Conservation (phyloP, 1,140 invertebrate genomes). For the Papilio glaucus region DNA sequence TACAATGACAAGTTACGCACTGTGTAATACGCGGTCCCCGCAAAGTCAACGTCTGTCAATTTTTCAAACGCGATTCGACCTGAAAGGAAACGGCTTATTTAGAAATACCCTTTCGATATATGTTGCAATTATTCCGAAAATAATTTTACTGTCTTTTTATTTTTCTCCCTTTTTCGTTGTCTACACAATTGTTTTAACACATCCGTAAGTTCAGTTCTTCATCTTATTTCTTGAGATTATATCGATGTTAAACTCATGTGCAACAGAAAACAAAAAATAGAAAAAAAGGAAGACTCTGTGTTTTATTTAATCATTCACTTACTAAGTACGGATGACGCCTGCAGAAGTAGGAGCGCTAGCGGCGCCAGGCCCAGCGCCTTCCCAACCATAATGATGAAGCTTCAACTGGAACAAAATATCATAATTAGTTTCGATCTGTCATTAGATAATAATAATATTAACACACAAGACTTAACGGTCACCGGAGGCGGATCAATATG, state of each 20-base stretch:
- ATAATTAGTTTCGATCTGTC: not conserved
- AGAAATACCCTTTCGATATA: not conserved
- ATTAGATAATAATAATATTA: not conserved
- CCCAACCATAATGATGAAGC: slow-evolving; percentile 64
- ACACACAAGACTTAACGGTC: not conserved
- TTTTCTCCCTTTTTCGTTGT: too few species aligned
- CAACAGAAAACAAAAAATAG: too few species aligned
- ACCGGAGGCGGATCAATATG: not conserved
- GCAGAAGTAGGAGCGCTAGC: slow-evolving; percentile 68
- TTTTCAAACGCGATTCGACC: slow-evolving; percentile 96
- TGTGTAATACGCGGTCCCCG: slow-evolving; percentile 95
- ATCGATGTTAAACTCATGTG: too few species aligned
- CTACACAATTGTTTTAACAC: too few species aligned
- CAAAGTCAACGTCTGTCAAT: slow-evolving; percentile 95
- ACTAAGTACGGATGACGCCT: slow-evolving; percentile 69
- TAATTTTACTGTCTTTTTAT: too few species aligned
- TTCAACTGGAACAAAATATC: slow-evolving; percentile 57
- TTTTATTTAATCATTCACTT: slow-evolving; percentile 39
- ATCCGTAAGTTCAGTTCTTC: too few species aligned
- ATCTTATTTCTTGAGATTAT: too few species aligned
- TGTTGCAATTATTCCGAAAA: too few species aligned
- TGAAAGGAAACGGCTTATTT: slow-evolving; percentile 63
- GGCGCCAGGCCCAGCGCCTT: slow-evolving; percentile 69
- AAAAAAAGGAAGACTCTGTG: too few species aligned
- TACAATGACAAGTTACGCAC: slow-evolving; percentile 95